phyloP scores from a whole-genome alignment of 2,113 vertebrate genomes.

The Sigmodon hispidus region DNA sequence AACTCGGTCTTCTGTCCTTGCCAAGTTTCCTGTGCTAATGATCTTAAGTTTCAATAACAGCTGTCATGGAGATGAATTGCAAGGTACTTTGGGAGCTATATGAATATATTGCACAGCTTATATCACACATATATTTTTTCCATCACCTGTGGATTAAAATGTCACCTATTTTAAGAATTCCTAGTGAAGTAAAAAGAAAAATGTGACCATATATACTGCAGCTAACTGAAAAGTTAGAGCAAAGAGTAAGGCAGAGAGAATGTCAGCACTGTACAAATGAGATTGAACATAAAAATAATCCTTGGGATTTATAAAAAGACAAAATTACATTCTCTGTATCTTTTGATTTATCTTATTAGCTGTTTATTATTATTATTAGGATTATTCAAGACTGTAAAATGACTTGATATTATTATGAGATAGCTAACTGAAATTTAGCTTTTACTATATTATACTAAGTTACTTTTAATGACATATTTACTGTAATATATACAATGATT shows the following conservation, averaged over 20 bases:
- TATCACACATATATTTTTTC: conserved; percentile 77
- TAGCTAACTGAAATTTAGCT: conserved; percentile 17
- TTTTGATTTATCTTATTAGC: conserved; percentile 55
- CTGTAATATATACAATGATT: neutral
- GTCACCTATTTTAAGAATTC: conserved; percentile 73
- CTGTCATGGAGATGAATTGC: conserved; percentile 79
- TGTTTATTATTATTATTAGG: neutral
- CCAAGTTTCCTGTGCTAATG: conserved; percentile 80
- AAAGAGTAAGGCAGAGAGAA: conserved; percentile 69
- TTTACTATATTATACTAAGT: conserved; percentile 7
- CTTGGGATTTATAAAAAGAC: conserved; percentile 49
- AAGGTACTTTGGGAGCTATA: conserved; percentile 76
- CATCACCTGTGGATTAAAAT: conserved; percentile 80
- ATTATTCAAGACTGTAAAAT: conserved; percentile 22
- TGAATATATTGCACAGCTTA: conserved; percentile 72
- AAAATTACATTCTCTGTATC: conserved; percentile 51
- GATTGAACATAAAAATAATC: conserved; percentile 63
- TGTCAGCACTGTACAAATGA: conserved; percentile 71
- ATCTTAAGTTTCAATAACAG: conserved; percentile 79
- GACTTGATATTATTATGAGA: conserved; percentile 32
- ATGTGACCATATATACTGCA: conserved; percentile 27
- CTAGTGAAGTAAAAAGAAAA: conserved; percentile 65
- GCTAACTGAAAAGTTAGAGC: conserved; percentile 53
- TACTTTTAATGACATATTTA: conserved; percentile 19
- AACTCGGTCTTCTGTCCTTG: conserved; percentile 71